Conservation (phyloP, 1,140 invertebrate species). For the Bombus polaris region DNA sequence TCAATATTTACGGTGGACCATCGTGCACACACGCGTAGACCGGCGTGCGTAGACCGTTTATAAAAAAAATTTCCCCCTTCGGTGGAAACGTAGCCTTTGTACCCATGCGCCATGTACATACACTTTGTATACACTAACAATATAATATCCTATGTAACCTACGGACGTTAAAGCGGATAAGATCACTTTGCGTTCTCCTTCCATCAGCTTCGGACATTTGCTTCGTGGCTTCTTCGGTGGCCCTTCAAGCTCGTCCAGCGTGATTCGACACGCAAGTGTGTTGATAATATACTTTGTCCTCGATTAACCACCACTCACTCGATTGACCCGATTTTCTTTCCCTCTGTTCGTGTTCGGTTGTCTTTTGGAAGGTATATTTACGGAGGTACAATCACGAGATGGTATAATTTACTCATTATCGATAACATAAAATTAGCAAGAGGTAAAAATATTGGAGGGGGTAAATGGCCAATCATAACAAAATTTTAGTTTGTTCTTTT, state of each 20-base stretch:
- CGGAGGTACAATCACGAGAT: background rate
- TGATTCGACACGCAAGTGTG: background rate
- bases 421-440: background rate
- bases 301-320: background rate
- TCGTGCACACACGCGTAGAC: conserved; percentile 19
- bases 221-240: conserved; percentile 24
- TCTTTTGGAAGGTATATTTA: background rate
- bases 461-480: background rate
- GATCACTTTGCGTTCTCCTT: conserved; percentile 75
- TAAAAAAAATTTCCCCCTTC: conserved; percentile 33
- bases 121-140: conserved; percentile 67
- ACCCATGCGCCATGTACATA: conserved; percentile 70
- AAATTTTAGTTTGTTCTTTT: background rate
- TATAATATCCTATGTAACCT: conserved; percentile 73
- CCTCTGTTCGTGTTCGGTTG: background rate
- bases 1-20: conserved; percentile 24
- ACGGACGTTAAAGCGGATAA: conserved; percentile 78
- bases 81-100: conserved; percentile 72
- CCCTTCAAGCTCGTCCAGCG: conserved; percentile 41
- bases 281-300: background rate
- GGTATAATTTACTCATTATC: background rate
- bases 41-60: conserved; percentile 45
- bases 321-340: background rate
- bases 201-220: conserved; percentile 38
- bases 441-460: too few relatives aligned